Base-by-base conservation (phyloP, 2,113 vertebrate species). In the Lamprologus tigripictilis region DNA sequence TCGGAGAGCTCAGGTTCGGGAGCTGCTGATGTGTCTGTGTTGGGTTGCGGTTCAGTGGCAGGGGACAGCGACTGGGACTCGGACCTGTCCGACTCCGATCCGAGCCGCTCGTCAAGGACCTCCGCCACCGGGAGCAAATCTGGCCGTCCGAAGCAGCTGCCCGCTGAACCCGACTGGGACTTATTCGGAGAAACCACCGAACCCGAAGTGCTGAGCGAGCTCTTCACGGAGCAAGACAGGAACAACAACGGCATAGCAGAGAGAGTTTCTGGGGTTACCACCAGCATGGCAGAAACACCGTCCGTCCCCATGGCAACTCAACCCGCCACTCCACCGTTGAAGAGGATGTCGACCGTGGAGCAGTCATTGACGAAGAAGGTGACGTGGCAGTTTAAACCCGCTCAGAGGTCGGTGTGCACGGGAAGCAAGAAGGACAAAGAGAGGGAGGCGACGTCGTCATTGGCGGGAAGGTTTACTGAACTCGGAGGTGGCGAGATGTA, bases 51-150 rank as follows among this genome's bases (percentile, higher is more conserved):
- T 26, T 96, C 96, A 2, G 91, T 96, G 17, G 94, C 94, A 3
- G 96, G 96, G 17, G 96, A 97, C 91, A 97, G 96, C 4, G 96
- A 97, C 90, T 97, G 96, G 96, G 96, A 97, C 83, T 97, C 96
- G 2, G 96, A 97, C 83, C 86, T 93, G 40, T 95, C 96, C 0
- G 96, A 96, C 81, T 96, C 95, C 0, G 96, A 96, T 82, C 93
- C 92, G 3, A 94, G 90, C 82, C 93, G 92, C 55, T 87, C 92
- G 13, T 90, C 92, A 17, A 94, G 93, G 83, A 54, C 37, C 55
- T 88, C 88, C 4, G 79, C 84, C 6, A 26, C 84, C 7, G 87
- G 61, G 14, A 81, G 16, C 78, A 93, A 91, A 85, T 73, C 90
- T 12, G 23, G 47, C 2, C 85, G 89, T 7, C 61, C 94, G 26